Evolutionary conservation across 2,797 vertebrate genomes (phyloP).

Genomic region (Crocodylus rhombifer): DNA sequence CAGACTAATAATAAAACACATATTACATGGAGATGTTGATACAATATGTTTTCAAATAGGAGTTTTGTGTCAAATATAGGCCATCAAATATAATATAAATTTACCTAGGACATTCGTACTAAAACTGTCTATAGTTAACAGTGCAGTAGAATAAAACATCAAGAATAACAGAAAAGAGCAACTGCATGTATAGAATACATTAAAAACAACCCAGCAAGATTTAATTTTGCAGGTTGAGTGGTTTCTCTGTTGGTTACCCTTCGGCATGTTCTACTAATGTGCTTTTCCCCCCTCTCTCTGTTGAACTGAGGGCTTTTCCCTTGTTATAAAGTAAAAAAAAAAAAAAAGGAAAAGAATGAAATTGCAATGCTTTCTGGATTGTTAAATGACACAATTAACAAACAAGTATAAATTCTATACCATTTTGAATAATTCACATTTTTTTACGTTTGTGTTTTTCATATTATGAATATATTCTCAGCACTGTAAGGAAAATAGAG

Average conservation of each 20-base stretch:
- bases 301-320: background rate
- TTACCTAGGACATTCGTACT: background rate
- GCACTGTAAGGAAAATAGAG: background rate
- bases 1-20: too few species aligned
- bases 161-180: slow-evolving; percentile 33
- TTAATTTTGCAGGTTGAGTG: slow-evolving; percentile 34
- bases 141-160: slow-evolving; percentile 27
- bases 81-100: background rate
- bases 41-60: slow-evolving; percentile 10
- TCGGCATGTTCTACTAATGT: slow-evolving; percentile 33
- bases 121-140: background rate
- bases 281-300: slow-evolving; percentile 10
- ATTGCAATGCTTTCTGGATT: slow-evolving; percentile 39
- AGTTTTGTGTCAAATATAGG: background rate
- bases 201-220: background rate
- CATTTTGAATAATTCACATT: slow-evolving; percentile 7
- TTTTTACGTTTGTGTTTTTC: slow-evolving; percentile 24
- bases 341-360: background rate
- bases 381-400: slow-evolving; percentile 31
- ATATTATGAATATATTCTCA: slow-evolving; percentile 38
- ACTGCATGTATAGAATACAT: background rate
- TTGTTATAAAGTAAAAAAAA: slow-evolving; percentile 47
- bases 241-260: slow-evolving; percentile 54
- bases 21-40: background rate
- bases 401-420: slow-evolving; percentile 31